Evolutionary conservation across 2,888 invertebrate species (phyloP).

Genomic region (Eilema caniola): DNA sequence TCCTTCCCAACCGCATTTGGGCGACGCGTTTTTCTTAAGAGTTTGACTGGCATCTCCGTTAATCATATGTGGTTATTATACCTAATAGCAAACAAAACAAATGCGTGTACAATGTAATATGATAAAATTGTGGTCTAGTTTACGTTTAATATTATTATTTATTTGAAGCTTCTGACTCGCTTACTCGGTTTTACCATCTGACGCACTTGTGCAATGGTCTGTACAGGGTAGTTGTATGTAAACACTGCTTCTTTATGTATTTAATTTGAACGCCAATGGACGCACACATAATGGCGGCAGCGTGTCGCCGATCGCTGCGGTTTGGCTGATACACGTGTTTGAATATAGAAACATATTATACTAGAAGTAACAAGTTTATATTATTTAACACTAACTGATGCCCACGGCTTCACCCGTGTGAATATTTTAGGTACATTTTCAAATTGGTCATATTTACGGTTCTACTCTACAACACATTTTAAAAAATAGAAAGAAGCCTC

Average conservation of each 20-base stretch:
- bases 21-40: too few relatives aligned
- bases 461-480: too few relatives aligned
- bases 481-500: too few relatives aligned
- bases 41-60: too few relatives aligned
- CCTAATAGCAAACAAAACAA: not conserved
- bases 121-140: slow-evolving; percentile 44
- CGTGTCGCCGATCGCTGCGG: slow-evolving; percentile 84
- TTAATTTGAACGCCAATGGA: slow-evolving; percentile 82
- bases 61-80: too few relatives aligned
- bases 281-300: slow-evolving; percentile 78
- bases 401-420: not conserved
- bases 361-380: slow-evolving; percentile 10
- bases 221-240: slow-evolving; percentile 63
- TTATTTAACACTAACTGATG: not conserved
- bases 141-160: slow-evolving; percentile 36
- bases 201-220: slow-evolving; percentile 51
- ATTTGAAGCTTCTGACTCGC: slow-evolving; percentile 41
- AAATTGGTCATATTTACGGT: too few relatives aligned
- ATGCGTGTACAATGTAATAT: slow-evolving; percentile 38
- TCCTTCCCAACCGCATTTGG: too few relatives aligned
- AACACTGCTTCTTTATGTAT: slow-evolving; percentile 81
- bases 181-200: slow-evolving; percentile 50
- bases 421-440: too few relatives aligned
- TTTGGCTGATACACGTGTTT: slow-evolving; percentile 76
- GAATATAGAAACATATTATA: slow-evolving; percentile 47